Percentiles rank a stretch among this genome's conserved stretches.
phyloP scores from a whole-genome alignment of 2,888 invertebrate genomes.

The Coenonympha arcania region DNA sequence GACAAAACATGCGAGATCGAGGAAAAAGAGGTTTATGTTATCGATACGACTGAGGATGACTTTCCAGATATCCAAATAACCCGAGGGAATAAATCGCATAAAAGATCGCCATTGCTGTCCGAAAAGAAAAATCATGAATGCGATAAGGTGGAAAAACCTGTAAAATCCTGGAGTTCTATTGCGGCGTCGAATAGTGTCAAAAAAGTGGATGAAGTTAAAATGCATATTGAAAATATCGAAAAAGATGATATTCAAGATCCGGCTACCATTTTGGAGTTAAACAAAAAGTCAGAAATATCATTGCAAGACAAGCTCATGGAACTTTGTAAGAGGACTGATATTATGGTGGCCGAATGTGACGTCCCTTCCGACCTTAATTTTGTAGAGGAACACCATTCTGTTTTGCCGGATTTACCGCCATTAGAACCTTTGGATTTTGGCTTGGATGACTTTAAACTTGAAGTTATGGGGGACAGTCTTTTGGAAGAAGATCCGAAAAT shows the following conservation, averaged over 20 bases:
- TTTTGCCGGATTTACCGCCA: conserved; percentile 54
- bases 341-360: conserved; percentile 68
- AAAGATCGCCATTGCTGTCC: conserved; percentile 50
- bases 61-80: conserved; percentile 69
- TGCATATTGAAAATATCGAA: conserved; percentile 20
- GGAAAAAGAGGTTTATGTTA: conserved; percentile 62
- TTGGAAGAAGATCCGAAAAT: conserved; percentile 52
- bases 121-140: conserved; percentile 31
- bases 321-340: conserved; percentile 64
- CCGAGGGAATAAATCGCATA: conserved; percentile 49
- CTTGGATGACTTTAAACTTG: conserved; percentile 62
- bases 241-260: conserved; percentile 26
- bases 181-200: conserved; percentile 54
- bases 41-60: conserved; percentile 61
- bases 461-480: conserved; percentile 65
- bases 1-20: conserved; percentile 43
- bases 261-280: conserved; percentile 20
- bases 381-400: conserved; percentile 64
- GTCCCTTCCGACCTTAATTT: conserved; percentile 61
- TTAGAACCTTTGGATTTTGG: conserved; percentile 59
- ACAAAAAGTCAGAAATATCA: conserved; percentile 36
- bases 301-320: conserved; percentile 62
- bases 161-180: conserved; percentile 73
- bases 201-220: conserved; percentile 34
- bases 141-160: conserved; percentile 44